Conservation (phyloP, 2,797 vertebrate species). For the Acanthiza pusilla region DNA sequence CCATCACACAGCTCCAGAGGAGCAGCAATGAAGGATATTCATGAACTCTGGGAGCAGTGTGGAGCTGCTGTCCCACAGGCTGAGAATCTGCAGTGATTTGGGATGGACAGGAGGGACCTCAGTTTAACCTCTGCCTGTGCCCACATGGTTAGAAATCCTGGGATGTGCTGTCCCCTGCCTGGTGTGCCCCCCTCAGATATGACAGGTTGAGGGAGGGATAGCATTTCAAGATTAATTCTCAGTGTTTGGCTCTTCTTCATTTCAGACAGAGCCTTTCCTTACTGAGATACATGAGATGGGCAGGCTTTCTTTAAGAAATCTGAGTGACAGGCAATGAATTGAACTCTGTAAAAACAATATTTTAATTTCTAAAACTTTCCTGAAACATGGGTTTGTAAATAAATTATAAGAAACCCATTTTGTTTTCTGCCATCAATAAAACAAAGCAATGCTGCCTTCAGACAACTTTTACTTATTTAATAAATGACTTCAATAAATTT, state of each 20-base stretch:
- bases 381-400: constrained; percentile 3
- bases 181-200: neutral
- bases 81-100: neutral
- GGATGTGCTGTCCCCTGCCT: neutral
- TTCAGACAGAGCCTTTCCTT: neutral
- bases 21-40: neutral
- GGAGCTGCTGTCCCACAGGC: neutral
- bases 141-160: neutral
- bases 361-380: constrained; percentile 28
- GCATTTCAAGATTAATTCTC: constrained; percentile 2
- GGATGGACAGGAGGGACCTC: neutral
- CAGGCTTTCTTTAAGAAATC: neutral
- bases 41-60: neutral
- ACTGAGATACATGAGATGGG: neutral
- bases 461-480: constrained; percentile 66
- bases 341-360: neutral
- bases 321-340: neutral
- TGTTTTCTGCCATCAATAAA: neutral
- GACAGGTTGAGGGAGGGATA: neutral
- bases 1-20: neutral
- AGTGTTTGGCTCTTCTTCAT: constrained; percentile 7
- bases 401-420: neutral
- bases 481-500: constrained; percentile 74
- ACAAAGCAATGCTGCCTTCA: constrained; percentile 22
- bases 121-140: neutral